Conservation (phyloP, 2,888 invertebrate species). For the Deroplatys truncata region DNA sequence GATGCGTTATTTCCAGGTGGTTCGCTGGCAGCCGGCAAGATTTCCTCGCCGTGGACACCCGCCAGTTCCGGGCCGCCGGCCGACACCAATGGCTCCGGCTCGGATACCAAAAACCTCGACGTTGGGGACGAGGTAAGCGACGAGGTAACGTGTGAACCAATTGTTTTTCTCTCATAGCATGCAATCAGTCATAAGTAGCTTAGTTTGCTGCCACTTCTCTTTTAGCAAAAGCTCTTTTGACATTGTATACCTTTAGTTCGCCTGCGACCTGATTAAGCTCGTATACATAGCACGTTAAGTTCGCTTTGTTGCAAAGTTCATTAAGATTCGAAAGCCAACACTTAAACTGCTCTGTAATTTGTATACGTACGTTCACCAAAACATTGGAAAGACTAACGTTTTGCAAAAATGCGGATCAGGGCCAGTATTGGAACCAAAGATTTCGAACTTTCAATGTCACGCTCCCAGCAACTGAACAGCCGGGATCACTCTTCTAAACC, state of each 20-base stretch:
- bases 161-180: not conserved
- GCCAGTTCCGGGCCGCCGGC: constrained; percentile 79
- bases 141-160: constrained; percentile 58
- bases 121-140: constrained; percentile 77
- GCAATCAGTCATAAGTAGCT: not conserved
- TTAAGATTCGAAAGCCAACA: too few relatives aligned
- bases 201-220: not conserved
- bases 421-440: too few relatives aligned
- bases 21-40: constrained; percentile 82
- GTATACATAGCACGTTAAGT: not conserved
- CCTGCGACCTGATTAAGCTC: not conserved
- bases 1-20: constrained; percentile 48
- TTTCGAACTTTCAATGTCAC: too few relatives aligned
- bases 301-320: not conserved
- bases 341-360: too few relatives aligned
- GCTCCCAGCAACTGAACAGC: too few relatives aligned
- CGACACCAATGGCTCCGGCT: constrained; percentile 89
- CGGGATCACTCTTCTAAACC: too few relatives aligned
- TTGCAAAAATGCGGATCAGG: too few relatives aligned
- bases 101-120: constrained; percentile 86
- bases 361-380: too few relatives aligned
- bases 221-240: too few relatives aligned
- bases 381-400: too few relatives aligned
- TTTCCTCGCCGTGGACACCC: constrained; percentile 95
- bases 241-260: not conserved